Evolutionary conservation across 2,113 vertebrate species (phyloP), one percentile per base, ranked within the genome.

Genomic region (Forbesichthys papilliferus): DNA sequence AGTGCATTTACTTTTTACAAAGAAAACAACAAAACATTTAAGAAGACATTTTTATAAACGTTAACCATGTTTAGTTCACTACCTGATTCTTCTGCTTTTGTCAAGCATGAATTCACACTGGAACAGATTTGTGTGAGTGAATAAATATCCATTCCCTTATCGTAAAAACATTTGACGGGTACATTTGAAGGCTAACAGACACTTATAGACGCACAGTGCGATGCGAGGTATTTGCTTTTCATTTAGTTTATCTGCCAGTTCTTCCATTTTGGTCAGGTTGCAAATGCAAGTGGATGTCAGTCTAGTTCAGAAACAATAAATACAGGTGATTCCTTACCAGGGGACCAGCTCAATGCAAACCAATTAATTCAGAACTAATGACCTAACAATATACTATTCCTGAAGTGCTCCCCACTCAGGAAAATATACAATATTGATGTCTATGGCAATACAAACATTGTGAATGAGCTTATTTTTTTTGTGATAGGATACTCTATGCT

Each of bases 51-150:
- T 47, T 13, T n/a, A 27, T 27, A 27, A 1, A 27, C 27, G 27
- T 27, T 27, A 27, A 27, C 27, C 27, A 27, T 20, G 20, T 20
- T 20, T 2, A 20, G 20, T 20, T 53, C 33, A 33, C 36, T 68
- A 75, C 72, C 78, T 66, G 79, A 82, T 64, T 80, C 34, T 65
- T 48, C 36, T 27, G 9, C 42, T 72, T 61, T 34, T 58, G 67
- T 47, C 33, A 58, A 14, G 48, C 12, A 16, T 42, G 55, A 27
- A 63, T 10, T 33, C 54, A 51, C 9, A 51, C 3, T 48, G 14
- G 47, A 12, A 7, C 47, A 61, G 61, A 64, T 56, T 64, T 11
- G 42, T 68, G 68, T 67, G 60, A 27, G 27, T 14, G 11, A 59
- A 13, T 55, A 36, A 69, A 60, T 9, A 4, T 11, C 6, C 33